Percentiles rank a stretch among this genome's conserved stretches.
These are phyloP conservation scores for Craseonycteris thonglongyai DNA, from an alignment of 2,113 vertebrate species.

Conservation along the genomic window DNA sequence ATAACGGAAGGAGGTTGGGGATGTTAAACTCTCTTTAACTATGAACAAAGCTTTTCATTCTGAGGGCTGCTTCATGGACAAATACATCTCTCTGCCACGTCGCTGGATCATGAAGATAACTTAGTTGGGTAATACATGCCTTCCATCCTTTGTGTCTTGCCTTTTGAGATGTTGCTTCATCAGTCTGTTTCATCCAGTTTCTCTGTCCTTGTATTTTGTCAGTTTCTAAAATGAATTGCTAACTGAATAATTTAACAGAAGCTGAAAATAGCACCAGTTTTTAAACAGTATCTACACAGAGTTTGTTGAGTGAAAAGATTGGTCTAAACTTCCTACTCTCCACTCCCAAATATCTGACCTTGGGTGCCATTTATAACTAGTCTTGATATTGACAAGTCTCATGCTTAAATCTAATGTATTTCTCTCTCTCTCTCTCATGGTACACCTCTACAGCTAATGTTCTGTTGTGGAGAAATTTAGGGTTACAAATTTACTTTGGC, in stretches of 20 bases:
- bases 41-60: not conserved
- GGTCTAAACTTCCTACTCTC: not conserved
- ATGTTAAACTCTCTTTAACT: not conserved
- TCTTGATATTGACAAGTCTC: not conserved
- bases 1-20: not conserved
- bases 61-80: not conserved
- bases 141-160: not conserved
- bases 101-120: not conserved
- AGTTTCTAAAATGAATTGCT: slow-evolving; percentile 1
- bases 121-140: not conserved
- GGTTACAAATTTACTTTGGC: not conserved
- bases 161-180: not conserved
- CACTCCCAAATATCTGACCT: not conserved
- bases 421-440: not conserved
- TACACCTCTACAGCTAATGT: not conserved
- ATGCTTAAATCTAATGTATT: not conserved
- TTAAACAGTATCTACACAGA: not conserved
- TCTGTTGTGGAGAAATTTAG: not conserved
- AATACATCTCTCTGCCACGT: not conserved
- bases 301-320: not conserved
- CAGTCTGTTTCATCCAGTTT: not conserved
- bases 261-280: not conserved
- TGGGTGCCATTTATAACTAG: not conserved
- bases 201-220: not conserved
- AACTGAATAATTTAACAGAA: not conserved